These are phyloP conservation scores for Autographa gamma DNA, from an alignment of 2,888 invertebrate species.

Conservation along the genomic window DNA sequence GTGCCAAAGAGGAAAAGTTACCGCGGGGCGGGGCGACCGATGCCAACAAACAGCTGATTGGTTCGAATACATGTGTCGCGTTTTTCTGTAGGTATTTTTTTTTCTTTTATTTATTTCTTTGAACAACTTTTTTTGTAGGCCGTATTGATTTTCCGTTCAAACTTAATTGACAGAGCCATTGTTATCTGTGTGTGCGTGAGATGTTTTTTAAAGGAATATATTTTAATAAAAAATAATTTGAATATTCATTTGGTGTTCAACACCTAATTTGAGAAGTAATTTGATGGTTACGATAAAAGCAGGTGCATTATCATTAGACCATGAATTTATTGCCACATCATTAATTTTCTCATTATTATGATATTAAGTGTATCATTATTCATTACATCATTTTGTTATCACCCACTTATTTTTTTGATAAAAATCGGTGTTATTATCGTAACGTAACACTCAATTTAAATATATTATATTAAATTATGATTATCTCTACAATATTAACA, in stretches of 20 bases:
- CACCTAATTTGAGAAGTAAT: slow-evolving; percentile 58
- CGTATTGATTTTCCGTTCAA: slow-evolving; percentile 49
- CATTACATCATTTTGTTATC: slow-evolving; percentile 52
- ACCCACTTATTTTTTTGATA: slow-evolving; percentile 51
- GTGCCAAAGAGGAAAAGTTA: slow-evolving; percentile 83
- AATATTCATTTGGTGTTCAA: slow-evolving; percentile 40
- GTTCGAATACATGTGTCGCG: slow-evolving; percentile 82
- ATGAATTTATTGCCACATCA: slow-evolving; percentile 53
- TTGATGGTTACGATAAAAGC: slow-evolving; percentile 56
- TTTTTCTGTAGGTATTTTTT: slow-evolving; percentile 86
- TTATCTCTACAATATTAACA: background rate
- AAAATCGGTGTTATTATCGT: slow-evolving; percentile 31
- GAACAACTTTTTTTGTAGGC: slow-evolving; percentile 49
- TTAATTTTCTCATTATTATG: slow-evolving; percentile 59
- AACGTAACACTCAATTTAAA: slow-evolving; percentile 37
- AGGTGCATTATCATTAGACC: slow-evolving; percentile 52
- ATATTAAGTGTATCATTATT: slow-evolving; percentile 57
- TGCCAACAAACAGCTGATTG: slow-evolving; percentile 85
- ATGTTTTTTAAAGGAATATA: background rate
- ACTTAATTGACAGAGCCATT: slow-evolving; percentile 25
- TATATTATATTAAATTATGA: slow-evolving; percentile 23
- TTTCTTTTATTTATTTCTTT: slow-evolving; percentile 63
- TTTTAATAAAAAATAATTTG: slow-evolving; percentile 15
- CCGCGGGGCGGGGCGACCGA: slow-evolving; percentile 82
- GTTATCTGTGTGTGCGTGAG: slow-evolving; percentile 15